These are phyloP conservation scores for Holcopasites calliopsidis DNA, from an alignment of 1,140 invertebrate genomes.

Conservation along the genomic window DNA sequence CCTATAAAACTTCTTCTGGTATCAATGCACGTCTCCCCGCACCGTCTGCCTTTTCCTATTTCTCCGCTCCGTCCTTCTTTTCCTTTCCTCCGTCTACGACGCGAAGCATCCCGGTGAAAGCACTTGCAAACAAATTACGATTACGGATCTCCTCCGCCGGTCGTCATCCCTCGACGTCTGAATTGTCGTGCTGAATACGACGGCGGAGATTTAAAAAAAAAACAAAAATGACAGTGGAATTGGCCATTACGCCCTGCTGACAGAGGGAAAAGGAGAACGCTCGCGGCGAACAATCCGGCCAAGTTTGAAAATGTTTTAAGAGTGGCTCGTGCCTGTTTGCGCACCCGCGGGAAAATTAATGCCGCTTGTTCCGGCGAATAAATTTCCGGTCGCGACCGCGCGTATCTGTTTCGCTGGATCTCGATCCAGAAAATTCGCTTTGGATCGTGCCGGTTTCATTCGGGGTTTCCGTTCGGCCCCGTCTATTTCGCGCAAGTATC, in stretches of 20 bases:
- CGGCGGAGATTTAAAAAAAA: conserved; percentile 30
- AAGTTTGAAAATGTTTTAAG: conserved; percentile 46
- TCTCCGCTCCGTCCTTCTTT: no score
- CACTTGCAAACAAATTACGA: conserved; percentile 44
- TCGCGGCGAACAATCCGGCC: conserved; percentile 13
- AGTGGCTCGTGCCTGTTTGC: background rate
- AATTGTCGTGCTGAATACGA: conserved; percentile 38
- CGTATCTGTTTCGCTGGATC: conserved; percentile 12
- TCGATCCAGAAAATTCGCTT: no score
- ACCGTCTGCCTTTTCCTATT: background rate
- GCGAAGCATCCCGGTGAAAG: conserved; percentile 29
- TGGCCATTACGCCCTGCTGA: conserved; percentile 20
- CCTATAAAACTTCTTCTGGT: background rate
- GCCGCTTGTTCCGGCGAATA: conserved; percentile 12
- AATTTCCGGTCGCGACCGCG: conserved; percentile 16
- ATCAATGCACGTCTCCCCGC: conserved; percentile 4
- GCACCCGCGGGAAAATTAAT: conserved; percentile 26
- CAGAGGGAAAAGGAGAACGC: background rate
- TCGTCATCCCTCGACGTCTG: conserved; percentile 27
- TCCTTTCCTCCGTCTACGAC: background rate
- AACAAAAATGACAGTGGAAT: conserved; percentile 24
- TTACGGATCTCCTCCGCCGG: conserved; percentile 19
- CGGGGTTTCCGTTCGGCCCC: no score
- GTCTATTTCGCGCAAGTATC: no score
- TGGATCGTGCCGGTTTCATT: no score